These are phyloP conservation scores for Tonatia bakeri DNA, from an alignment of 2,113 vertebrate species.

Conservation along the genomic window DNA sequence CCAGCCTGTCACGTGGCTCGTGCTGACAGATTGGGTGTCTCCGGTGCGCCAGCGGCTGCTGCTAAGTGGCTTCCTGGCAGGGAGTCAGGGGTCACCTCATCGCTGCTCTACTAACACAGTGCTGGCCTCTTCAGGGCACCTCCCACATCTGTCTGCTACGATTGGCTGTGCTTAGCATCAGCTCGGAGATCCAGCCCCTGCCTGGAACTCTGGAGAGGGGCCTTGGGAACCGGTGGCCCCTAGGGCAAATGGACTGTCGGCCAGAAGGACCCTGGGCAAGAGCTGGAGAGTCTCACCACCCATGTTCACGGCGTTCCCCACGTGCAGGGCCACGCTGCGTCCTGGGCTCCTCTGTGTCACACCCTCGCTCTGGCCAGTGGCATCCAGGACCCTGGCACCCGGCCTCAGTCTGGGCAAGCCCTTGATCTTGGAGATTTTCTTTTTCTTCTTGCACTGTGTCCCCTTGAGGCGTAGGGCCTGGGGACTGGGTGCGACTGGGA, in stretches of 20 bases:
- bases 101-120: not conserved
- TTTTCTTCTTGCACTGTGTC: not conserved
- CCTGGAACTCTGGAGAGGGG: not conserved
- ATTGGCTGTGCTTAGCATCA: not conserved
- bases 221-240: not conserved
- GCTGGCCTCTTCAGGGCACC: not conserved
- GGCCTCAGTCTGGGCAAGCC: not conserved
- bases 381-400: not conserved
- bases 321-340: rapidly evolving
- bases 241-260: not conserved
- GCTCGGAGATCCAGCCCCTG: not conserved
- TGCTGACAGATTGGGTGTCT: conserved; percentile 64
- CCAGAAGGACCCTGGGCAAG: not conserved
- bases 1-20: not conserved
- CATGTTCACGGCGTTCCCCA: rapidly evolving
- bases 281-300: rapidly evolving
- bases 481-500: not conserved
- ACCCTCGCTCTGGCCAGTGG: not conserved
- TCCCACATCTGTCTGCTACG: conserved; percentile 8
- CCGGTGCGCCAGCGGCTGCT: not conserved
- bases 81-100: conserved; percentile 63
- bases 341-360: not conserved
- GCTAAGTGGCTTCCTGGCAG: conserved; percentile 73
- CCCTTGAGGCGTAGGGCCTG: not conserved
- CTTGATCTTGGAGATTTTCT: not conserved